Evolutionary conservation across 2,113 vertebrate genomes (phyloP), one percentile per base, ranked within the genome.

Genomic region (Picathartes gymnocephalus): DNA sequence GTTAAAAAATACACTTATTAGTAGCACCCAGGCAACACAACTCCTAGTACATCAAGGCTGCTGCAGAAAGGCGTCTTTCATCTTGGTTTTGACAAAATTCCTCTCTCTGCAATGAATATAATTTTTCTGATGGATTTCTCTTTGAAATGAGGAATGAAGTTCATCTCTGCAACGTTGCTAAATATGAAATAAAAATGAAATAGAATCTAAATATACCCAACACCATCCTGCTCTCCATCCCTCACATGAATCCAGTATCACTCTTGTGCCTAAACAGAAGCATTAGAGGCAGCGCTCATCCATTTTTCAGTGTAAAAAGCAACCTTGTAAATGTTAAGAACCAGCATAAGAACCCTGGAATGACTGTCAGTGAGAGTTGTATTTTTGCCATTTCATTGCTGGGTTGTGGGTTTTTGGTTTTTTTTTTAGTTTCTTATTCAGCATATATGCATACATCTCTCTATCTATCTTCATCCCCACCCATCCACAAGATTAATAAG

Each of bases 111-210:
- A 78, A 39, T 10, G 72, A 81, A 71, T 3, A 12, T 30, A 66
- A 93, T 84, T 81, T 81, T 68, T 83, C 65, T 87, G 84, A 88
- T 64, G 42, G 66, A 84, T 60, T 61, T 74, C 78, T 94, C 65
- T 93, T 94, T 84, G 33, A 96, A 95, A 87, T 83, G 33, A 90
- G 83, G 61, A 96, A 95, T 65, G 54, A 95, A 87, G 57, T 77
- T 56, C 22, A 42, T 80, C 56, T 78, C 58, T 58, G 83, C 76
- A 82, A 88, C 16, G 66, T 79, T 85, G 74, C 71, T 57, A 48
- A 81, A 60, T 53, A 84, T 65, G 61, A 95, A 94, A 94, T 81
- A 95, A 95, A 93, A 91, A 90, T 90, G 47, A 94, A 92, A 90
- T 48, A 68, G 70, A 87, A 78, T 28, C 83, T 94, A 94, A 74